These are phyloP conservation scores for Clarias batrachus DNA, from an alignment of 2,113 vertebrate genomes.

Conservation along the genomic window DNA sequence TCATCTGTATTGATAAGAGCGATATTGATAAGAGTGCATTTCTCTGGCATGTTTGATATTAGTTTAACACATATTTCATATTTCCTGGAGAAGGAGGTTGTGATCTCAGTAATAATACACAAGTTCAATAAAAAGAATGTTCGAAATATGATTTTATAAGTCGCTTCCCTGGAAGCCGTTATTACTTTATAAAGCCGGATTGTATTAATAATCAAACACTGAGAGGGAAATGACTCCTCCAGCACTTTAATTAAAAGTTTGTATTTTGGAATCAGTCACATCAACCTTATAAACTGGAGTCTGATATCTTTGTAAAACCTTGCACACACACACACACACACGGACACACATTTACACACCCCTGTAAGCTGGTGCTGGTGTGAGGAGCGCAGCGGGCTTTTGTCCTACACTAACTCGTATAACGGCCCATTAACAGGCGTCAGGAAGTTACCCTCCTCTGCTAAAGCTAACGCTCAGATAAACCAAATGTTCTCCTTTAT, in stretches of 20 bases:
- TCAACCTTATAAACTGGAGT: neutral
- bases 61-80: neutral
- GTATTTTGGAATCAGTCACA: constrained; percentile 2
- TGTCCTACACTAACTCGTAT: neutral
- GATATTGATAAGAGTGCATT: neutral
- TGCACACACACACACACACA: too few species aligned
- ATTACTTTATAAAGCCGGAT: neutral
- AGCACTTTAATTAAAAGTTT: neutral
- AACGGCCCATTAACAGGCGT: neutral
- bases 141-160: neutral
- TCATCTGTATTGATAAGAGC: neutral
- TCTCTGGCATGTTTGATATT: neutral
- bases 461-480: neutral
- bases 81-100: neutral
- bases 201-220: neutral
- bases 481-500: neutral
- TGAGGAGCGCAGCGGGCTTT: neutral
- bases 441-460: neutral
- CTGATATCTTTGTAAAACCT: neutral
- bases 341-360: too few species aligned
- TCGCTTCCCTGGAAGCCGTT: neutral
- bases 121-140: neutral
- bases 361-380: neutral
- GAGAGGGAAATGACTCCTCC: neutral
- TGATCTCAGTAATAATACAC: constrained; percentile 2